Base-by-base conservation (phyloP, 2,888 invertebrate species). In the Lycophotia porphyrea region DNA sequence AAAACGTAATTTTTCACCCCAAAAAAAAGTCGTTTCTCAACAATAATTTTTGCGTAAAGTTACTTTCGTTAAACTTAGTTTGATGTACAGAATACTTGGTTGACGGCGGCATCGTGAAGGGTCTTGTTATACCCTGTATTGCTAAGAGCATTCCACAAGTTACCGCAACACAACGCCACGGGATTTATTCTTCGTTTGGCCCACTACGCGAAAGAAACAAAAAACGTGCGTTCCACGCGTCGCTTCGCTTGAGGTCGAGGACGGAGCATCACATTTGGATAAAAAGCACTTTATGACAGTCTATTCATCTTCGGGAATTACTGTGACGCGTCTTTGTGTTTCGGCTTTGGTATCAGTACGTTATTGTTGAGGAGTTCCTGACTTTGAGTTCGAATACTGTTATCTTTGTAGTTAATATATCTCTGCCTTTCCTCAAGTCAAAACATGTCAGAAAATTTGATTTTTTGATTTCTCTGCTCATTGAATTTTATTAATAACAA, bases 231-330 rank as follows among this genome's bases (percentile, higher is more conserved):
- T 39, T 39, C 8, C 63, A 27, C 63, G 11, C 21, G 21, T 34
- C 21, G 63, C 39, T n/a, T 39, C 39, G 9, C n/a, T 27, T 27
- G 39, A 39, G 39, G 63, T 4, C 27, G 63, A 39, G 39, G 7
- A 39, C 15, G n/a, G n/a, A 18, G n/a, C 39, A 5, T 63, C 73
- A 71, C 80, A 76, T 79, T 78, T 49, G 76, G 69, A 76, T 80
- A 78, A 86, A 84, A 80, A 78, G 76, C 68, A 66, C 31, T 69
- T 81, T 87, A 76, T 77, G 82, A 76, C 76, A 78, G 63, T 70
- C 86, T 84, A 86, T 86, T 82, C 49, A 76, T 86, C 86, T 82
- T 86, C 64, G 24, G 72, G 85, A 58, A 73, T 84, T 85, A 85
- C 64, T 58, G 64, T 74, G 67, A 84, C 82, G 64, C 74, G 85